Conservation (phyloP, 2,888 invertebrate species). For the Zaprionus lineosus region DNA sequence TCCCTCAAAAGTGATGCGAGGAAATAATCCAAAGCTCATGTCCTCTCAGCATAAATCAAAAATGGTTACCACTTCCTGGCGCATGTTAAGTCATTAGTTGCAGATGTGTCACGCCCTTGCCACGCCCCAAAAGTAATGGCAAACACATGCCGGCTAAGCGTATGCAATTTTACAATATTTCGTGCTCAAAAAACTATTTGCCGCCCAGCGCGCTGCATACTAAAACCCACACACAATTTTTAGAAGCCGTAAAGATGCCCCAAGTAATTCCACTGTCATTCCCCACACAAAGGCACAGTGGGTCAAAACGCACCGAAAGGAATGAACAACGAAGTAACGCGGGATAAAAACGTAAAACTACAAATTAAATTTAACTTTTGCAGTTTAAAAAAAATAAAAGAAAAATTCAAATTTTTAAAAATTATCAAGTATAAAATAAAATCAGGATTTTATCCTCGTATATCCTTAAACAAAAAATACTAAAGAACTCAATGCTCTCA, state of each 20-base stretch:
- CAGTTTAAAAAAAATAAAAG: too few species aligned
- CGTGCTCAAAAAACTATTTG: conserved; percentile 73
- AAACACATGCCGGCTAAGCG: conserved; percentile 33
- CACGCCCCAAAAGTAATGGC: too few species aligned
- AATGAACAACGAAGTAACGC: not conserved
- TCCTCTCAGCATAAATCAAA: conserved; percentile 58
- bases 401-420: too few species aligned
- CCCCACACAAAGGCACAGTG: conserved; percentile 46
- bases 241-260: conserved; percentile 31
- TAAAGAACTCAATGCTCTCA: too few species aligned
- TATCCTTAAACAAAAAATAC: too few species aligned
- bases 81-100: conserved; percentile 59
- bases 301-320: too few species aligned
- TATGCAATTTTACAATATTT: conserved; percentile 59
- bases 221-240: conserved; percentile 53
- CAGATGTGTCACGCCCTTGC: conserved; percentile 53
- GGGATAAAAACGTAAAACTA: not conserved
- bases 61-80: conserved; percentile 1
- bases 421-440: too few species aligned
- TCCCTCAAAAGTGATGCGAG: conserved; percentile 29
- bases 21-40: conserved; percentile 41
- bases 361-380: not conserved
- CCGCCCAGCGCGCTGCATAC: conserved; percentile 60
- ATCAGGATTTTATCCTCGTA: too few species aligned
- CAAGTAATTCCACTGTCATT: conserved; percentile 53